phyloP scores from a whole-genome alignment of 2,797 vertebrate genomes.

The Acomys russatus region DNA sequence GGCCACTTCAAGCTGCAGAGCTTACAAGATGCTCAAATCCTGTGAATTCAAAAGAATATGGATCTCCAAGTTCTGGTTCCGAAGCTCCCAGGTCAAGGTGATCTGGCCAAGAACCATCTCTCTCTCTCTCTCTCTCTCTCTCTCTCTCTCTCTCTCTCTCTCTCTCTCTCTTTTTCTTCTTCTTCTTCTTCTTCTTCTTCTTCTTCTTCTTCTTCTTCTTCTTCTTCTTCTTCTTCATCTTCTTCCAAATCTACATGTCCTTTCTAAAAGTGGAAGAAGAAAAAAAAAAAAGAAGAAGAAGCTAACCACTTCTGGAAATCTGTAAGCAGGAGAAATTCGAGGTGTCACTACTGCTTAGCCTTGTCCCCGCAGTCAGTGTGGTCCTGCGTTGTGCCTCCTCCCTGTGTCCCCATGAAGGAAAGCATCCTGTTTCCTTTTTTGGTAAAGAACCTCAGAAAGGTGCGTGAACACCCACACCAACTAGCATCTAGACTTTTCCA shows the following conservation, averaged over 20 bases:
- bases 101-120: not conserved
- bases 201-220: not conserved
- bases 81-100: not conserved
- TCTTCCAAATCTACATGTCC: not conserved
- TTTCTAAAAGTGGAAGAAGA: not conserved
- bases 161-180: not conserved
- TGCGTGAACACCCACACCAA: not conserved
- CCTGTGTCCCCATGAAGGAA: not conserved
- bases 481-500: not conserved
- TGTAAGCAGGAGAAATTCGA: conserved; percentile 21
- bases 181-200: not conserved
- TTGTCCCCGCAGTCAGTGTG: not conserved
- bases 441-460: not conserved
- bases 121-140: not conserved
- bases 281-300: not conserved
- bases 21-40: not conserved
- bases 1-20: conserved; percentile 27
- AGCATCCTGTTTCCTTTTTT: not conserved
- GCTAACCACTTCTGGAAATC: not conserved
- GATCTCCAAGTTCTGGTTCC: not conserved
- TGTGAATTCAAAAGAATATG: not conserved
- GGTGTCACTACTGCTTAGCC: not conserved
- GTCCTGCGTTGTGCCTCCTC: not conserved
- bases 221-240: not conserved
- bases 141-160: too few relatives aligned